Percentiles rank a stretch among this genome's conserved stretches.
Conservation (phyloP, 35 echinoderm and acorn worm genomes). For the Apostichopus japonicus region DNA sequence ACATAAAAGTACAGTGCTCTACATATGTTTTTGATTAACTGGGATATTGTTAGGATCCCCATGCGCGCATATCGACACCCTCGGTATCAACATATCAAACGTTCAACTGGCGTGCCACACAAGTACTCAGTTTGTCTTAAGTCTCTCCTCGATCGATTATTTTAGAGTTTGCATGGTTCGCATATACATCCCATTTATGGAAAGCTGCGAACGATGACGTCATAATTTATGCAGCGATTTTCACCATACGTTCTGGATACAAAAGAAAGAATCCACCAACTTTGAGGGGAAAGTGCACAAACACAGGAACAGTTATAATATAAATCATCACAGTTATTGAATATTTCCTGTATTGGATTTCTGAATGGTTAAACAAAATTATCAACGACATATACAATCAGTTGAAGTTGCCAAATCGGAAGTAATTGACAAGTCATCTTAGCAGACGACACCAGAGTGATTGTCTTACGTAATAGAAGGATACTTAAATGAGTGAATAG, state of each 20-base stretch:
- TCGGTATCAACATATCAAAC: too few relatives aligned
- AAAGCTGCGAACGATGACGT: too few relatives aligned
- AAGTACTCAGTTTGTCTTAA: too few relatives aligned
- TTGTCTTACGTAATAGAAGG: slow-evolving; percentile 15
- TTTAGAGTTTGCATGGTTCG: too few relatives aligned
- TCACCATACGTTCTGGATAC: neutral
- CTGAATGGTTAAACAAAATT: neutral
- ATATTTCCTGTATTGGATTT: neutral
- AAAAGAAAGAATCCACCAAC: neutral
- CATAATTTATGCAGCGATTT: too few relatives aligned
- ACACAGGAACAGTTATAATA: neutral
- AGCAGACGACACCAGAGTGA: slow-evolving; percentile 21
- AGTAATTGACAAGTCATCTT: neutral
- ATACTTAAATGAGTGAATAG: neutral
- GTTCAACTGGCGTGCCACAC: too few relatives aligned
- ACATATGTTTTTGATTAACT: too few relatives aligned
- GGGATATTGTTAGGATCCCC: too few relatives aligned
- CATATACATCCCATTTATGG: too few relatives aligned
- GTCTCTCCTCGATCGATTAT: too few relatives aligned
- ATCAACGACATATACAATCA: neutral
- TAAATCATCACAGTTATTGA: neutral
- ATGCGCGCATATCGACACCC: too few relatives aligned
- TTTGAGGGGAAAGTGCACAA: neutral
- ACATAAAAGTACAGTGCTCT: too few relatives aligned
- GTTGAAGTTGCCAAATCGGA: neutral